These are phyloP conservation scores for Ctenopoma kingsleyae DNA, from an alignment of 2,797 vertebrate species.

Conservation along the genomic window DNA sequence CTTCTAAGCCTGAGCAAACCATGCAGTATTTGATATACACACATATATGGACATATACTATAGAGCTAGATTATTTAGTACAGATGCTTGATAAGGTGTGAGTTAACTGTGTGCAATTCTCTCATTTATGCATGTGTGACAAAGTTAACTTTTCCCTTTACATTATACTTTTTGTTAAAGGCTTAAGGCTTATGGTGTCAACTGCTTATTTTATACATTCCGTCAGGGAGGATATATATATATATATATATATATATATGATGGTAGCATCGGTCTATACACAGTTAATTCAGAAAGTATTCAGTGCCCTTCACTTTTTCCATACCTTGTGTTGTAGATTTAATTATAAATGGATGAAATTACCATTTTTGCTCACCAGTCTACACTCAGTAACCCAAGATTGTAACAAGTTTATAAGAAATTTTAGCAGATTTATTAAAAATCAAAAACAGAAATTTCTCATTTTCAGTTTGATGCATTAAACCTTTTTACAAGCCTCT, in stretches of 20 bases:
- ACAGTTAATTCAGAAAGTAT: background rate
- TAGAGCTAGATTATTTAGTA: slow-evolving; percentile 97
- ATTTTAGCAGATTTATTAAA: background rate
- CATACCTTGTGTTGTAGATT: background rate
- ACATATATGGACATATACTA: slow-evolving; percentile 85
- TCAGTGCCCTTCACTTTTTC: background rate
- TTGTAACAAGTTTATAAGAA: background rate
- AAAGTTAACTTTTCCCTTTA: slow-evolving; percentile 90
- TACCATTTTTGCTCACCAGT: background rate
- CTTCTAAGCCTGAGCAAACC: slow-evolving; percentile 96
- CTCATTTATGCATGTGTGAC: slow-evolving; percentile 99
- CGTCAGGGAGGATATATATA: slow-evolving; percentile 94
- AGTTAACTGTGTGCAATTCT: slow-evolving; percentile 99
- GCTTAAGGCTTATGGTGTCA: slow-evolving; percentile 92
- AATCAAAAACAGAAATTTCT: background rate
- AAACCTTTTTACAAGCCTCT: background rate
- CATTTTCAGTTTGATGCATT: background rate
- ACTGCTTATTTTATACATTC: slow-evolving; percentile 99
- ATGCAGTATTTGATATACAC: slow-evolving; percentile 96
- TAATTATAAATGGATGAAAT: too few relatives aligned
- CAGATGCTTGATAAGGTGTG: slow-evolving; percentile 99
- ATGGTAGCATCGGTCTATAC: slow-evolving; percentile 39
- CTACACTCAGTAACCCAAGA: background rate
- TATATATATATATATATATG: slow-evolving; percentile 58
- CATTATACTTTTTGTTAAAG: slow-evolving; percentile 91